Base-by-base conservation (phyloP, 2,113 vertebrate genomes). In the Prunella himalayana region DNA sequence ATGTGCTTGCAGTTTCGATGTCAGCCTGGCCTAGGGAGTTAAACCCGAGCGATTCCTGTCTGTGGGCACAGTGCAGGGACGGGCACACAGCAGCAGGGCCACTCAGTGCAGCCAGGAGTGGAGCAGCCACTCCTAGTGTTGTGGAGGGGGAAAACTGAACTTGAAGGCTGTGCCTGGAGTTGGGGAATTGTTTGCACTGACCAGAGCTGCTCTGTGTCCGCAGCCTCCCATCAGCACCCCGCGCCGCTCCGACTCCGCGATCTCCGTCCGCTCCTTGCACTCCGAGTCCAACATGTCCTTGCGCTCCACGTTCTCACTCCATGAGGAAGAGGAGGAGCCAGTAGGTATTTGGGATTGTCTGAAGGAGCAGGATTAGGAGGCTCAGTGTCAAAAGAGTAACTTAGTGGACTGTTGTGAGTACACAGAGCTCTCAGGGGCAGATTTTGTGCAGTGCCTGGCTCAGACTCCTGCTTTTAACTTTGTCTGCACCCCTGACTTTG, bases 251-350 rank as follows among this genome's bases (percentile, higher is more conserved):
- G 99, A 99, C 97, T 99, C 99, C 0, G 99, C 99, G 71, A 99
- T 99, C 97, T 99, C 99, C 1, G 97, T 99, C 61, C 99, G 99
- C 51, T 99, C 99, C 2, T 95, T 99, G 88, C 99, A 99, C 94
- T 99, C 99, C 0, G 99, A 99, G 97, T 99, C 99, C 98, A 99
- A 98, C 98, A 99, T 99, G 99, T 99, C 99, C 75, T 92, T 99
- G 94, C 99, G 99, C 92, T 99, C 99, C 57, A 99, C 99, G 0
- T 99, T 99, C 97, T 99, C 99, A 3, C 98, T 99, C 92, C 99
- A 99, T 1, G 99, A 99, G 94, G 99, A 99, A 96, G 99, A 99
- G 93, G 99, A 99, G 92, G 99, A 99, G 98, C 98, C 98, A 97
- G 99, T 99, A 98, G 71, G 98, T 97, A 93, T 96, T 92, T 81